Conservation (phyloP, 2,888 invertebrate genomes). For the Chrysotoxum bicinctum region DNA sequence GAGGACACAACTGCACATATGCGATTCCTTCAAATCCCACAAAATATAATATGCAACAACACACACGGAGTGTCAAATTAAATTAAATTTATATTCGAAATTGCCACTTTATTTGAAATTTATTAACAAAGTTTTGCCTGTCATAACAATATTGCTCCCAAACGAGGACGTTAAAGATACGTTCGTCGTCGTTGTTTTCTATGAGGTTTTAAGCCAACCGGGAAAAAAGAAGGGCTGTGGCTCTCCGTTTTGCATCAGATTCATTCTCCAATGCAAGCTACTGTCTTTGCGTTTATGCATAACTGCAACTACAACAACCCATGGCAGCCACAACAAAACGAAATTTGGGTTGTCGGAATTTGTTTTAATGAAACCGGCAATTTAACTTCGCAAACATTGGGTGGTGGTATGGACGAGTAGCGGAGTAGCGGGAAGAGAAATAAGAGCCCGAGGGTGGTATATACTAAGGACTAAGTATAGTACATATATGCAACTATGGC, state of each 20-base stretch:
- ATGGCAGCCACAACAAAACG: constrained; percentile 65
- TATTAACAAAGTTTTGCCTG: constrained; percentile 67
- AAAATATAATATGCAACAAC: background rate
- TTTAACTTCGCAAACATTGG: constrained; percentile 69
- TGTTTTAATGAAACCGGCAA: constrained; percentile 72
- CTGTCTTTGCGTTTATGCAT: constrained; percentile 22
- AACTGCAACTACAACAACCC: constrained; percentile 27
- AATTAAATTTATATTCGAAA: constrained; percentile 60
- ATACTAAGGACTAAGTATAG: background rate
- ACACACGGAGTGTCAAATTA: constrained; percentile 43
- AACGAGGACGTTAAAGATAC: constrained; percentile 54
- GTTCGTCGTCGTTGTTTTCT: constrained; percentile 18
- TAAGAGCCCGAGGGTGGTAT: background rate
- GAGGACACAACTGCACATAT: background rate
- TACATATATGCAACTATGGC: background rate
- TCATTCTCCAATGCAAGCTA: constrained; percentile 6
- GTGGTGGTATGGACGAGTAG: background rate
- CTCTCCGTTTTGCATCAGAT: constrained; percentile 18
- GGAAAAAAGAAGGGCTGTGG: background rate
- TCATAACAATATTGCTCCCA: constrained; percentile 67
- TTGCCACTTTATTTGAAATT: constrained; percentile 70
- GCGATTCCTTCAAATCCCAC: constrained; percentile 10
- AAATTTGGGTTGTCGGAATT: constrained; percentile 71
- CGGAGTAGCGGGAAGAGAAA: background rate
- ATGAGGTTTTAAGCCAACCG: constrained; percentile 23